phyloP scores from a whole-genome alignment of 2,113 vertebrate species.

The Trichomycterus rosablanca region DNA sequence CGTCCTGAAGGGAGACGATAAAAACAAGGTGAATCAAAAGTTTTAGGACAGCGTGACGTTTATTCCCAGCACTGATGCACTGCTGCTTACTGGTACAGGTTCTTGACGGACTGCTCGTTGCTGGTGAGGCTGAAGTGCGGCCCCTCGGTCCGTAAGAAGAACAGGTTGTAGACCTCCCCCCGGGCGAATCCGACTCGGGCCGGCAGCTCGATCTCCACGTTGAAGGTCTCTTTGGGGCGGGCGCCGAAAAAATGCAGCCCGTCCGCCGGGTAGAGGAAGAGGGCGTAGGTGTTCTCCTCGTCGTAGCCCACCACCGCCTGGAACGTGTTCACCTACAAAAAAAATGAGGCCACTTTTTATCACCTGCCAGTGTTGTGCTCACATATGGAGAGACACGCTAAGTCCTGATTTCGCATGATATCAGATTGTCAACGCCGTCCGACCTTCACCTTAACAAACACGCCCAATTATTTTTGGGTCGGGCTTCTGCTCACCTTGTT shows the following conservation, averaged over 20 bases:
- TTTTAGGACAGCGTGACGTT: too few species aligned
- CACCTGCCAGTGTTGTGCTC: too few species aligned
- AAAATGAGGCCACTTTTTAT: too few species aligned
- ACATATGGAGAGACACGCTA: too few species aligned
- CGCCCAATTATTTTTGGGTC: too few species aligned
- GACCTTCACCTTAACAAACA: too few species aligned
- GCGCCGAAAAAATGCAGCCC: conserved; percentile 90
- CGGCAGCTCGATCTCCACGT: conserved; percentile 84
- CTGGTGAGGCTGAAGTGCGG: conserved; percentile 79
- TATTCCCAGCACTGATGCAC: neutral
- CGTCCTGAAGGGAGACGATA: conserved; percentile 59
- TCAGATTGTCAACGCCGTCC: too few species aligned
- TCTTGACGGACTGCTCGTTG: conserved; percentile 76
- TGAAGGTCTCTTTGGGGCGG: conserved; percentile 84
- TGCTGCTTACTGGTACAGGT: conserved; percentile 78
- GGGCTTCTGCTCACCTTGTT: too few species aligned
- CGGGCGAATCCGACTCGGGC: conserved; percentile 90
- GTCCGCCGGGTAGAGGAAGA: conserved; percentile 84
- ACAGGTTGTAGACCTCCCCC: conserved; percentile 68
- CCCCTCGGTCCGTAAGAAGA: conserved; percentile 70
- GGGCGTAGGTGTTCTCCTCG: conserved; percentile 73
- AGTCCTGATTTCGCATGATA: too few species aligned
- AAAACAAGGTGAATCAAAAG: too few species aligned
- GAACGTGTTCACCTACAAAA: conserved; percentile 86
- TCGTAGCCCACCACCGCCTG: conserved; percentile 84